Base-by-base conservation (phyloP, 2,888 invertebrate genomes). In the Apomyelois bistriatella region DNA sequence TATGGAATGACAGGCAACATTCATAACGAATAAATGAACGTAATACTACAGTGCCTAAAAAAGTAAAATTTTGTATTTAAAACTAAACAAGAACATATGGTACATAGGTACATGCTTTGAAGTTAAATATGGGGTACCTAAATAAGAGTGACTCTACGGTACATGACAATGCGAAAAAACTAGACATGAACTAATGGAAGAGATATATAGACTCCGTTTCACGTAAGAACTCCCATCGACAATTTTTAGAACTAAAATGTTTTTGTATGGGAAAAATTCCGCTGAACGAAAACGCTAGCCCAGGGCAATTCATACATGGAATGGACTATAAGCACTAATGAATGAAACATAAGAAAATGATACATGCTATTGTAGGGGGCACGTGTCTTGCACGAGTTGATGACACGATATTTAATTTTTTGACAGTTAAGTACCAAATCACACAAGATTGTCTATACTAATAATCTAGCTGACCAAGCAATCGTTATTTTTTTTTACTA, bases 311-410 rank as follows among this genome's bases (percentile, higher is more conserved):
- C n/a, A n/a, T n/a, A n/a, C n/a, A n/a, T n/a, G n/a, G n/a, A n/a
- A n/a, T n/a, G n/a, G n/a, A n/a, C n/a, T n/a, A 47, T 35, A 64
- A 66, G 69, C 64, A 56, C 65, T 61, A 68, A 64, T 68, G 60
- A 47, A n/a, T n/a, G n/a, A n/a, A n/a, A n/a, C n/a, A n/a, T n/a
- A 58, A 48, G 58, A 57, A n/a, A 28, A 43, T 37, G 52, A 52
- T 54, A 40, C 76, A 77, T 78, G 74, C 78, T 65, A 22, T 57
- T 63, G 65, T 60, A 65, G 62, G 62, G 64, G 65, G 57, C 41
- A 17, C 30, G 51, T 58, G 59, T 60, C 54, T 63, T 65, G 57
- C 41, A 17, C 30, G 51, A 57, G 59, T 60, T 54, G 55, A 56
- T 52, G 52, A 53, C 58, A 57, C 58, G 12, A 52, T 28, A 47